Evolutionary conservation across 2,888 invertebrate genomes (phyloP).

Genomic region (Alitta virens): DNA sequence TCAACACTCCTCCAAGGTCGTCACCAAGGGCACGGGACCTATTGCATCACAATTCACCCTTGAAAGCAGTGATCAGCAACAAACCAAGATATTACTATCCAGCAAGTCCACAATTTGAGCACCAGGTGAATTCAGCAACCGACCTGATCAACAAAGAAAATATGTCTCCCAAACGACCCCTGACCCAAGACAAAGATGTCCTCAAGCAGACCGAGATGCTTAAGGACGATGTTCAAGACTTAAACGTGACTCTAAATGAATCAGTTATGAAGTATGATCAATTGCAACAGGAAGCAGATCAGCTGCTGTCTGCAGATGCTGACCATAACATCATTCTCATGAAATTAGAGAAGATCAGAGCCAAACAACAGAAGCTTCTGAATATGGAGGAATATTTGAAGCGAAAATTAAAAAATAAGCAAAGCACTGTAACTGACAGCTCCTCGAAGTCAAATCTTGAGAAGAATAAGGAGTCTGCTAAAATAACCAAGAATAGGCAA

Average conservation of each 20-base stretch:
- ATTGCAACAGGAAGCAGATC: background rate
- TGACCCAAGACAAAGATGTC: background rate
- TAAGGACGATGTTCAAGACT: background rate
- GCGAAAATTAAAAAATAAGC: too few relatives aligned
- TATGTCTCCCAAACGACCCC: background rate
- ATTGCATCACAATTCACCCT: background rate
- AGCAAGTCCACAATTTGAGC: background rate
- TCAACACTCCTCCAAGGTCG: background rate
- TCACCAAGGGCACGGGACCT: background rate
- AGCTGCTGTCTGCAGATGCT: background rate
- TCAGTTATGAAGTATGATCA: background rate
- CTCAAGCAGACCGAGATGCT: too few relatives aligned
- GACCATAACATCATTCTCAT: background rate
- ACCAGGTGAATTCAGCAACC: background rate
- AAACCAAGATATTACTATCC: background rate
- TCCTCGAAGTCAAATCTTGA: too few relatives aligned
- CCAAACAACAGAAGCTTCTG: background rate
- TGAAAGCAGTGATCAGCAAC: background rate
- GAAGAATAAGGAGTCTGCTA: too few relatives aligned
- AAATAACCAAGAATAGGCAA: too few relatives aligned
- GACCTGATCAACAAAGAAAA: background rate
- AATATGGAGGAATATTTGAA: background rate
- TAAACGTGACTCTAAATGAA: background rate
- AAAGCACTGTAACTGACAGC: too few relatives aligned
- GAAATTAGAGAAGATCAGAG: background rate